These are phyloP conservation scores for Corvus cornix DNA, from an alignment of 2,113 vertebrate species.

Conservation along the genomic window DNA sequence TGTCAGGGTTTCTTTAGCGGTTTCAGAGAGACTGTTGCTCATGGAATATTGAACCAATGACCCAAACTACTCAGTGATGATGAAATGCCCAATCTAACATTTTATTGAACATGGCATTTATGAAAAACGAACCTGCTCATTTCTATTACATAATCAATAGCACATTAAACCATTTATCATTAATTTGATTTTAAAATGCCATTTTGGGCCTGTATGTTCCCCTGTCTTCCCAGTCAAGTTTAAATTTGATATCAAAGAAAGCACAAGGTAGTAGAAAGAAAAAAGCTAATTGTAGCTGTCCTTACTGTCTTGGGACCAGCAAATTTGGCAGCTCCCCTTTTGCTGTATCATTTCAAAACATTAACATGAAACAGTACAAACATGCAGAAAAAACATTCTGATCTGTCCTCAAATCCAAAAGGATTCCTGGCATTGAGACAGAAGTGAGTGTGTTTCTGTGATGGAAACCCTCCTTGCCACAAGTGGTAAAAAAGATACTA, in stretches of 20 bases:
- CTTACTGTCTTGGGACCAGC: not conserved
- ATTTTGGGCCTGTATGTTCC: not conserved
- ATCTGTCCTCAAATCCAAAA: not conserved
- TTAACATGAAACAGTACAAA: not conserved
- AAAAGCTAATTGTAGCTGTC: not conserved
- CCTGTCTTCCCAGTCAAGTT: not conserved
- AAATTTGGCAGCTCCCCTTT: not conserved
- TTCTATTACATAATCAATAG: slow-evolving; percentile 75
- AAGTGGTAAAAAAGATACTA: not conserved
- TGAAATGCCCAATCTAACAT: slow-evolving; percentile 68
- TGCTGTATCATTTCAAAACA: not conserved
- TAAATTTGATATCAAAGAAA: slow-evolving; percentile 28
- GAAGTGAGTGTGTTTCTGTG: not conserved
- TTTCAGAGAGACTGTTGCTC: slow-evolving; percentile 49
- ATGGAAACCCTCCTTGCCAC: not conserved
- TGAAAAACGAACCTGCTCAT: slow-evolving; percentile 70
- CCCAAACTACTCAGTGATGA: slow-evolving; percentile 58
- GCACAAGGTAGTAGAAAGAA: not conserved
- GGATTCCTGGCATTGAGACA: not conserved
- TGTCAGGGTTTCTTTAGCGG: slow-evolving; percentile 30
- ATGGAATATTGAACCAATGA: slow-evolving; percentile 63
- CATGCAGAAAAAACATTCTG: not conserved
- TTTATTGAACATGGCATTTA: slow-evolving; percentile 70
- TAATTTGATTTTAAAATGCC: slow-evolving; percentile 63
- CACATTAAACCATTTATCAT: slow-evolving; percentile 69